Conservation (phyloP, 2,113 vertebrate genomes). For the Campylomormyrus numenius region DNA sequence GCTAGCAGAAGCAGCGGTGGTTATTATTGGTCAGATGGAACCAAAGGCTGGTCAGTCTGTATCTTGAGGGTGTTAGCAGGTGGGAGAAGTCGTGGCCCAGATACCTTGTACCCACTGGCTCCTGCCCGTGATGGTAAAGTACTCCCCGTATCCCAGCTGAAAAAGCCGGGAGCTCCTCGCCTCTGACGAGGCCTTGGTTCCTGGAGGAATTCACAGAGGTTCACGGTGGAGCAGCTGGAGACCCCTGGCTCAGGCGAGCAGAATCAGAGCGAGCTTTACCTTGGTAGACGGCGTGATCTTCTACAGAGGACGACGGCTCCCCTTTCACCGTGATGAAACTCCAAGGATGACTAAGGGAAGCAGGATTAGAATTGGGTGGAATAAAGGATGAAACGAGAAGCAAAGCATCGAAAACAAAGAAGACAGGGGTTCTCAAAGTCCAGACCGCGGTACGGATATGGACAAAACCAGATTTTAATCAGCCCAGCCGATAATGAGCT, state of each 20-base stretch:
- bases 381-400: not conserved
- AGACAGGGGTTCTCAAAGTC: not conserved
- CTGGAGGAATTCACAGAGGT: conserved; percentile 48
- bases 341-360: conserved; percentile 76
- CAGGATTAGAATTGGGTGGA: not conserved
- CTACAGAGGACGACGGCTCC: conserved; percentile 67
- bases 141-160: conserved; percentile 66
- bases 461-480: not conserved
- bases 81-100: not conserved
- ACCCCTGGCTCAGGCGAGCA: not conserved
- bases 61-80: not conserved
- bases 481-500: not conserved
- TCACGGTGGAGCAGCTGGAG: not conserved
- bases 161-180: conserved; percentile 73
- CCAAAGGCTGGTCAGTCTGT: not conserved
- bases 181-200: conserved; percentile 73
- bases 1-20: not conserved
- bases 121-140: conserved; percentile 71
- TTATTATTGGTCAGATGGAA: not conserved
- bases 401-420: not conserved
- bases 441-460: not conserved
- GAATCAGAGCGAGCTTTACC: conserved; percentile 54
- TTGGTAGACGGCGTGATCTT: conserved; percentile 83
- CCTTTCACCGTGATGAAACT: conserved; percentile 86
- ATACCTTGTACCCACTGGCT: conserved; percentile 97